A percentile compares a stretch with the other conserved stretches of the same genome.
Evolutionary conservation across 2,797 vertebrate genomes (phyloP).

Genomic region (Chiroxiphia lanceolata): DNA sequence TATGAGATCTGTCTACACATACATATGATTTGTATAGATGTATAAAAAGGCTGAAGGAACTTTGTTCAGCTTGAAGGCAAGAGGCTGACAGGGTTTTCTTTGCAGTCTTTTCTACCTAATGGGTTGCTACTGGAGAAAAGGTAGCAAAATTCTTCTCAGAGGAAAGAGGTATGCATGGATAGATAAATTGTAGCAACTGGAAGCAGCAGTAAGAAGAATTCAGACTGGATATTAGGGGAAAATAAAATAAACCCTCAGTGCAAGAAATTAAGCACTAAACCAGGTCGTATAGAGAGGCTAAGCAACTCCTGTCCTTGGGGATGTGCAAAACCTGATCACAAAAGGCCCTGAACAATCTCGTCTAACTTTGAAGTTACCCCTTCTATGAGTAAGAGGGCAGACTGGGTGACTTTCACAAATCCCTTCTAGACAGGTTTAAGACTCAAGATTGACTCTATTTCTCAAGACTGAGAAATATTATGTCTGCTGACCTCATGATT

Average conservation of each 20-base stretch:
- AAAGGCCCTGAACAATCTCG: not conserved
- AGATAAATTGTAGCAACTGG: not conserved
- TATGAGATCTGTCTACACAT: no score
- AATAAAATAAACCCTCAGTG: not conserved
- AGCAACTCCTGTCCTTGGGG: not conserved
- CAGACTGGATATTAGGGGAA: not conserved
- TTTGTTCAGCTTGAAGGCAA: fast-evolving
- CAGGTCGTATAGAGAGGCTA: not conserved
- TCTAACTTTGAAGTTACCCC: not conserved
- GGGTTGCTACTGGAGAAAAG: not conserved
- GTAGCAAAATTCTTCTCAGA: not conserved
- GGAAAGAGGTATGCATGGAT: not conserved
- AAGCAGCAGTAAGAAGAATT: not conserved
- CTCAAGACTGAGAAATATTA: not conserved
- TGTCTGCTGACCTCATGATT: not conserved
- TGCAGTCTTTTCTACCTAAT: not conserved
- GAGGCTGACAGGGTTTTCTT: not conserved
- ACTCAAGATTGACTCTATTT: not conserved
- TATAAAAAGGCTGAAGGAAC: fast-evolving
- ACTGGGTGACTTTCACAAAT: not conserved
- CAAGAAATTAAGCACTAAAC: not conserved
- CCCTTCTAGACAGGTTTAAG: not conserved
- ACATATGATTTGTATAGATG: not conserved
- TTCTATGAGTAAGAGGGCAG: not conserved
- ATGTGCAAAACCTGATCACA: not conserved